These are phyloP conservation scores for Helobdella robusta DNA, from an alignment of 2,888 invertebrate genomes.

Conservation along the genomic window DNA sequence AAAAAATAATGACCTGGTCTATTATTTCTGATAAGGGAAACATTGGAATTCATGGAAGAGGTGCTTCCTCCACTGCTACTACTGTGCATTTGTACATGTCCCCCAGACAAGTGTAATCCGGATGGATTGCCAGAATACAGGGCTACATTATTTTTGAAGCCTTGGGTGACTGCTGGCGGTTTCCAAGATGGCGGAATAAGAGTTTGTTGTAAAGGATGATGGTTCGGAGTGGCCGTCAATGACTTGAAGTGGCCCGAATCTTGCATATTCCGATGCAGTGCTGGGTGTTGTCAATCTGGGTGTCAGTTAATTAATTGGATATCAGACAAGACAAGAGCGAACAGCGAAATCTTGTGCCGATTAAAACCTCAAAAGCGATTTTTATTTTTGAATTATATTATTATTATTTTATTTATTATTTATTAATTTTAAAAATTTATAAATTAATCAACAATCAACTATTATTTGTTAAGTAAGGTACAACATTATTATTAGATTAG, in stretches of 20 bases:
- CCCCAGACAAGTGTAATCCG: not conserved
- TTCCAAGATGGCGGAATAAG: conserved; percentile 9
- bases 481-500: no score
- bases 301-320: no score
- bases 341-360: no score
- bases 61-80: conserved; percentile 8
- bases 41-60: not conserved
- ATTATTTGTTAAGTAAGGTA: no score
- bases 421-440: no score
- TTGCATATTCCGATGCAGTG: conserved; percentile 8
- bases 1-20: not conserved
- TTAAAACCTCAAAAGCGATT: no score
- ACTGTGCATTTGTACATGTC: conserved; percentile 5
- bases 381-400: no score
- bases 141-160: conserved; percentile 2
- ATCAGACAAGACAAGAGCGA: no score
- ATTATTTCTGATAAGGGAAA: not conserved
- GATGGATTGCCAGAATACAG: not conserved
- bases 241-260: conserved; percentile 16
- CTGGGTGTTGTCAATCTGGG: no score
- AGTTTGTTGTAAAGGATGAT: not conserved
- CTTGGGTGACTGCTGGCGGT: not conserved
- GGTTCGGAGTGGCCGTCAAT: conserved; percentile 6
- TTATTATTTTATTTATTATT: no score
- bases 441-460: no score